phyloP scores from a whole-genome alignment of 2,888 invertebrate genomes.

The Catocala fraxini region DNA sequence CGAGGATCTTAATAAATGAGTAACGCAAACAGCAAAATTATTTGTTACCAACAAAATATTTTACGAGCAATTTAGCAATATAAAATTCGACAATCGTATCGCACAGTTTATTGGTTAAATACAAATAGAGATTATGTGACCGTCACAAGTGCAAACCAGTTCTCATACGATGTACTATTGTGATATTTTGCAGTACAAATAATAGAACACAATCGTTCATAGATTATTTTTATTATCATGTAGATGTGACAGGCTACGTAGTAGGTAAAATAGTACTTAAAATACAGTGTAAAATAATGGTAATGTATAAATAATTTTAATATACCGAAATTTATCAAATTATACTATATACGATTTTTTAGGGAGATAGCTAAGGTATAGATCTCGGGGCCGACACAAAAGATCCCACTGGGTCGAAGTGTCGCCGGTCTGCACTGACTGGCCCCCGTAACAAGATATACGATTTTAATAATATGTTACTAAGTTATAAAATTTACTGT shows the following conservation, averaged over 20 bases:
- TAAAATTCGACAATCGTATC: slow-evolving; percentile 25
- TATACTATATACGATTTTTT: too few species aligned
- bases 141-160: slow-evolving; percentile 35
- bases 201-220: slow-evolving; percentile 14
- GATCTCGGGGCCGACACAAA: too few species aligned
- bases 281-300: not conserved
- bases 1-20: too few species aligned
- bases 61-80: slow-evolving; percentile 7
- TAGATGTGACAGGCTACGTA: slow-evolving; percentile 4
- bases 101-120: slow-evolving; percentile 34
- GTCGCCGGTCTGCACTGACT: too few species aligned
- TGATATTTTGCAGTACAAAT: slow-evolving; percentile 56
- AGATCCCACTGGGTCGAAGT: too few species aligned
- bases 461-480: too few species aligned
- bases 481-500: too few species aligned
- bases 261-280: not conserved
- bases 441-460: too few species aligned
- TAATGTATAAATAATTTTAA: too few species aligned
- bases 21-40: too few species aligned
- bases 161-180: slow-evolving; percentile 62
- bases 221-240: slow-evolving; percentile 13
- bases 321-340: too few species aligned
- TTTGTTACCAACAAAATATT: not conserved
- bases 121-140: slow-evolving; percentile 32
- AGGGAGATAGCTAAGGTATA: too few species aligned